Evolutionary conservation across 2,797 vertebrate species (phyloP).

Genomic region (Gymnoscopelus braueri): DNA sequence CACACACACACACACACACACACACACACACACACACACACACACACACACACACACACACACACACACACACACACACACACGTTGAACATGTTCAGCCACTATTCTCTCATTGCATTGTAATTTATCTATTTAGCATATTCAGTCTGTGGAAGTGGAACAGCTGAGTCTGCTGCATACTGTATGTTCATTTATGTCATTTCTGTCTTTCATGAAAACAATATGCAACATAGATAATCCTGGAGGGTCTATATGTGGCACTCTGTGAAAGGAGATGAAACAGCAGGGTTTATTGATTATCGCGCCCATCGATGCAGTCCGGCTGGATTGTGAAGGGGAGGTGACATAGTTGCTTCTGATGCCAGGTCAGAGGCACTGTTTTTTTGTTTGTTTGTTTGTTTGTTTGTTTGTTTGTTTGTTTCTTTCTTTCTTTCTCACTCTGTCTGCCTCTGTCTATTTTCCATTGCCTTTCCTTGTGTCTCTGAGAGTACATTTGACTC

Average conservation of each 20-base stretch:
- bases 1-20: no score
- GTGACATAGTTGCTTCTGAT: slow-evolving; percentile 69
- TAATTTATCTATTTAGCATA: no score
- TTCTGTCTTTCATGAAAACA: slow-evolving; percentile 27
- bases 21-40: no score
- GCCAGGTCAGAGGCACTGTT: slow-evolving; percentile 38
- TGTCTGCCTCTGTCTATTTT: slow-evolving; percentile 2
- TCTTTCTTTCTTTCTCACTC: not conserved
- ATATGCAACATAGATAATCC: slow-evolving; percentile 20
- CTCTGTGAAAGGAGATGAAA: no score
- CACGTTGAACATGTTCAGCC: not conserved
- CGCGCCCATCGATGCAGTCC: slow-evolving; percentile 32
- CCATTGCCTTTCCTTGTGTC: no score
- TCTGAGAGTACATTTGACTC: no score
- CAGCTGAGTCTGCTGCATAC: slow-evolving; percentile 26
- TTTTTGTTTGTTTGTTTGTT: not conserved
- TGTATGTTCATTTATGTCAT: slow-evolving; percentile 34
- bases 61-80: no score
- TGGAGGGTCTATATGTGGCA: not conserved
- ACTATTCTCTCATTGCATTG: no score
- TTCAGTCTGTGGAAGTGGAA: not conserved
- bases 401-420: not conserved
- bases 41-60: no score
- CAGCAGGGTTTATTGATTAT: no score
- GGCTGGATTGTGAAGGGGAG: slow-evolving; percentile 26